phyloP scores from a whole-genome alignment of 2,888 invertebrate genomes.

The Tetropium fuscum region DNA sequence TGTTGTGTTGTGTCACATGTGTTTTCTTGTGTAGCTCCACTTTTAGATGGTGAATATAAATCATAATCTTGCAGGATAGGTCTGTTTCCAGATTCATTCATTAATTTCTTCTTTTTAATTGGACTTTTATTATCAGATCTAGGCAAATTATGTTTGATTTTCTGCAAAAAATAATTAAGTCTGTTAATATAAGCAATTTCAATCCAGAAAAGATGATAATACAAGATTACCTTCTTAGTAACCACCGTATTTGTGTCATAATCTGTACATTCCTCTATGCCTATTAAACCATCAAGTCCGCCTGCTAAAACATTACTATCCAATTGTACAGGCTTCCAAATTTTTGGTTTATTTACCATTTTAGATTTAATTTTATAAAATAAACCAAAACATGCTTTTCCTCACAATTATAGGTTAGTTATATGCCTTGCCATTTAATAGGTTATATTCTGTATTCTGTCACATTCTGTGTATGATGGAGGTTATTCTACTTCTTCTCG shows the following conservation, averaged over 20 bases:
- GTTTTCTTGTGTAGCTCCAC: conserved; percentile 30
- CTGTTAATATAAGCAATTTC: neutral
- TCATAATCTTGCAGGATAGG: neutral
- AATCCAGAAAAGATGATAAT: neutral
- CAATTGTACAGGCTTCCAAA: conserved; percentile 76
- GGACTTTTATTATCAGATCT: neutral
- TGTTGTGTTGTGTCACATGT: conserved; percentile 23
- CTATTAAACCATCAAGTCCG: conserved; percentile 76
- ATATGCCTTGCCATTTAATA: too few relatives aligned
- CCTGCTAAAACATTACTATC: conserved; percentile 69
- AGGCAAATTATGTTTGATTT: neutral
- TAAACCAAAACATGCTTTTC: too few relatives aligned
- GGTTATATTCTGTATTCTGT: too few relatives aligned
- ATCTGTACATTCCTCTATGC: conserved; percentile 81
- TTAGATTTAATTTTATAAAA: too few relatives aligned
- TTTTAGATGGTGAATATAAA: conserved; percentile 38
- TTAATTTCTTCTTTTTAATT: conserved; percentile 29
- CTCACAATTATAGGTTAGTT: too few relatives aligned
- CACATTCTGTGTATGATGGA: too few relatives aligned
- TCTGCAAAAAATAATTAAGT: neutral
- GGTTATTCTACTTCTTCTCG: too few relatives aligned
- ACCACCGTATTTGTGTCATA: conserved; percentile 73
- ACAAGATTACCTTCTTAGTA: too few relatives aligned
- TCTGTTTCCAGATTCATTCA: neutral
- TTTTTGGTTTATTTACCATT: neutral